Evolutionary conservation across 2,888 invertebrate species (phyloP).

Genomic region (Caenorhabditis sp.): DNA sequence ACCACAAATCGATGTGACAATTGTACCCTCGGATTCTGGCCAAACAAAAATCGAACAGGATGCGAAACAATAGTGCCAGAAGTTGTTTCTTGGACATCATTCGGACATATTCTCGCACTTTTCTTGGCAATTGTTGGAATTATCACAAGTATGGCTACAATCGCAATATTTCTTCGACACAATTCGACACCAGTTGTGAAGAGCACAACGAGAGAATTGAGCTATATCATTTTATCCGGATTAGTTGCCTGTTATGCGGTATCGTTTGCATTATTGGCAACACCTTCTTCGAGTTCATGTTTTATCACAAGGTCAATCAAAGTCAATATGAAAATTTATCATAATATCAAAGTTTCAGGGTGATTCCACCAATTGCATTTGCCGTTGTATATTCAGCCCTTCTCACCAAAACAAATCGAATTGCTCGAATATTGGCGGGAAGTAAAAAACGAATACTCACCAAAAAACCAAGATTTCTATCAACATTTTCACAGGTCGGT

Average conservation of each 20-base stretch:
- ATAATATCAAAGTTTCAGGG: conserved; percentile 77
- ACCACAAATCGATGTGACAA: conserved; percentile 77
- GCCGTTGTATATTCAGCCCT: conserved; percentile 95
- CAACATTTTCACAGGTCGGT: conserved; percentile 82
- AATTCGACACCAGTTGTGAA: conserved; percentile 96
- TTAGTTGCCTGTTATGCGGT: conserved; percentile 85
- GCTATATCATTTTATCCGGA: conserved; percentile 87
- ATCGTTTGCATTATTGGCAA: conserved; percentile 87
- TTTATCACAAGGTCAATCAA: conserved; percentile 83
- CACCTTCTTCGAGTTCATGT: conserved; percentile 77
- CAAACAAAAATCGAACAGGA: conserved; percentile 76
- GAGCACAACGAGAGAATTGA: conserved; percentile 81
- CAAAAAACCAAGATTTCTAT: conserved; percentile 89
- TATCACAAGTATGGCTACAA: conserved; percentile 81
- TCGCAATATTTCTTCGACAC: conserved; percentile 83
- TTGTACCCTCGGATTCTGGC: conserved; percentile 78
- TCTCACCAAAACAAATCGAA: conserved; percentile 95
- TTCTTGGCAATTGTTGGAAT: conserved; percentile 75
- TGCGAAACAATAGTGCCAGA: conserved; percentile 40
- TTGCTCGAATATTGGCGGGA: conserved; percentile 94
- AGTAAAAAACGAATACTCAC: conserved; percentile 89
- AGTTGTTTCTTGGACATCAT: conserved; percentile 49
- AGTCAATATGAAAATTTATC: too few species aligned
- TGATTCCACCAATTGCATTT: conserved; percentile 80
- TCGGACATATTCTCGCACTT: conserved; percentile 59